Percentiles rank a stretch among this genome's conserved stretches.
Evolutionary conservation across 1,140 invertebrate species (phyloP).

Genomic region (Drosophila sproati): DNA sequence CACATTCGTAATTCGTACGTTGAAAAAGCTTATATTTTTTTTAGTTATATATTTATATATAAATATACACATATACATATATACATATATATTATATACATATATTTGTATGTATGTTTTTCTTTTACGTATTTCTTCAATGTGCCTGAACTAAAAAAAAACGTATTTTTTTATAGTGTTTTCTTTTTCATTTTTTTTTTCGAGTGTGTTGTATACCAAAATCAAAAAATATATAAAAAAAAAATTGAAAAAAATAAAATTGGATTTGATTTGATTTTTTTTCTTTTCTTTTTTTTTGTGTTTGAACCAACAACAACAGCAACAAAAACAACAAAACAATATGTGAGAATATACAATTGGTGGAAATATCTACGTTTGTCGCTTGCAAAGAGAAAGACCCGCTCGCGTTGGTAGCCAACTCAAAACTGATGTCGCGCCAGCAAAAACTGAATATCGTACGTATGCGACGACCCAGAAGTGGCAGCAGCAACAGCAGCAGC

Average conservation of each 20-base stretch:
- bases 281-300: conserved; percentile 18
- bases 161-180: conserved; percentile 25
- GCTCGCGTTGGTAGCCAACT: conserved; percentile 85
- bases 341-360: conserved; percentile 67
- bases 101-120: conserved; percentile 42
- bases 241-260: conserved; percentile 42
- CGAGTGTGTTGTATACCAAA: conserved; percentile 22
- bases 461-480: conserved; percentile 57
- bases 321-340: conserved; percentile 80
- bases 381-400: conserved; percentile 84
- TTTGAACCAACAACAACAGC: conserved; percentile 64
- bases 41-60: conserved; percentile 25
- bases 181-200: conserved; percentile 15
- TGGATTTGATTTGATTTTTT: conserved; percentile 6
- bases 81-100: conserved; percentile 30
- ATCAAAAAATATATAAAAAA: conserved; percentile 36
- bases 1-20: conserved; percentile 55
- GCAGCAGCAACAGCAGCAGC: conserved; percentile 29
- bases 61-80: conserved; percentile 27
- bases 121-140: conserved; percentile 40
- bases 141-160: conserved; percentile 40
- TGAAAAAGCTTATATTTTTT: conserved; percentile 53
- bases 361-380: conserved; percentile 82
- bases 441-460: conserved; percentile 77
- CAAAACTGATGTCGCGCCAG: conserved; percentile 84